These are phyloP conservation scores for Omphaloscelis lunosa DNA, from an alignment of 2,888 invertebrate species.

Conservation along the genomic window DNA sequence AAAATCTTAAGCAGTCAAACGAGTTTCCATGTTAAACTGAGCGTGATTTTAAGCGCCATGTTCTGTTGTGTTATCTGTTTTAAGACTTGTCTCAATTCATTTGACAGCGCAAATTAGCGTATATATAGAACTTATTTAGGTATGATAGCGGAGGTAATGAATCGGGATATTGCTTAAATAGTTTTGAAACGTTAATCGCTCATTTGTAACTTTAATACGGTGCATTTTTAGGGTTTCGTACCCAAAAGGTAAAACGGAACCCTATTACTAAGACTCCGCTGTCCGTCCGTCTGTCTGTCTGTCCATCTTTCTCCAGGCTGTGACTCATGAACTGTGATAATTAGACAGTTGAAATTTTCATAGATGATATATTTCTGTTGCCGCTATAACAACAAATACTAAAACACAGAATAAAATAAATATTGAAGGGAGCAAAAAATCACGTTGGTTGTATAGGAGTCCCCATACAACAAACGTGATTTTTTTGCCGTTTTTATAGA, in stretches of 20 bases:
- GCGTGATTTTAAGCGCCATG: slow-evolving; percentile 20
- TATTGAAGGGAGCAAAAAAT: no score
- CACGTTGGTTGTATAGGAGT: no score
- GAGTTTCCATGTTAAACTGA: slow-evolving; percentile 13
- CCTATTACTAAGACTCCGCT: no score
- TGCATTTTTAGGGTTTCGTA: not conserved
- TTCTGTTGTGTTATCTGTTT: not conserved
- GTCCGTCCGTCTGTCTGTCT: no score
- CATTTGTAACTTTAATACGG: not conserved
- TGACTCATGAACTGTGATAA: no score
- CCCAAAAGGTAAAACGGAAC: not conserved
- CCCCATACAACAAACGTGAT: not conserved
- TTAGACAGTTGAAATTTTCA: no score
- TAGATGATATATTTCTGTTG: no score
- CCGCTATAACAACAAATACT: no score
- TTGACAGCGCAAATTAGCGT: slow-evolving; percentile 3
- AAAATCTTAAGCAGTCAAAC: slow-evolving; percentile 13
- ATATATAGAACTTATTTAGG: not conserved
- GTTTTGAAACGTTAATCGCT: not conserved
- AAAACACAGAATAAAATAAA: no score
- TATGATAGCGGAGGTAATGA: not conserved
- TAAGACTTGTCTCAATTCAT: slow-evolving; percentile 8
- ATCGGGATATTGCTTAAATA: not conserved
- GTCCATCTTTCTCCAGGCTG: no score
- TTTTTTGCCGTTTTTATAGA: no score